Evolutionary conservation across 2,113 vertebrate genomes (phyloP).

Genomic region (Saccopteryx bilineata): DNA sequence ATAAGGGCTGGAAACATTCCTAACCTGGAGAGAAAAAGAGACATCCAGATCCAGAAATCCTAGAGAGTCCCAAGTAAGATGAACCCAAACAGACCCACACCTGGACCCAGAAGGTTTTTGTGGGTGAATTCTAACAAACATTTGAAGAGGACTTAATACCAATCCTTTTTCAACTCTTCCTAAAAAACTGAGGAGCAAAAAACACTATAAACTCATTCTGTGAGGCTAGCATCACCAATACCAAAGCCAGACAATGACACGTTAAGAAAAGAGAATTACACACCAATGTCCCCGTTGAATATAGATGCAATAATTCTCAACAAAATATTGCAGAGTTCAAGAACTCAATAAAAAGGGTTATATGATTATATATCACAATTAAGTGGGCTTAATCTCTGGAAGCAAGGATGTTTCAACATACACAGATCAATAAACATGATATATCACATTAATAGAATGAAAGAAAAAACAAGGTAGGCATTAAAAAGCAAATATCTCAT

Average conservation of each 20-base stretch:
- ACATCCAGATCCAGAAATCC: background rate
- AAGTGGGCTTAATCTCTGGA: background rate
- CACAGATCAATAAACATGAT: background rate
- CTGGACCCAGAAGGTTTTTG: background rate
- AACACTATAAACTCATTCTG: background rate
- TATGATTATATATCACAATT: background rate
- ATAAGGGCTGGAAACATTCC: background rate
- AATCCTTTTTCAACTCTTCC: background rate
- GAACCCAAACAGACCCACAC: background rate
- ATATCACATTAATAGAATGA: background rate
- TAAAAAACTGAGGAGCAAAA: background rate
- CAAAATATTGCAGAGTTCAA: background rate
- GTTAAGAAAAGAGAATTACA: background rate
- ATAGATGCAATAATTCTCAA: background rate
- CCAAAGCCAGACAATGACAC: background rate
- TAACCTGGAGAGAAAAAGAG: background rate
- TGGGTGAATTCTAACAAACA: background rate
- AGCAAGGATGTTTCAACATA: background rate
- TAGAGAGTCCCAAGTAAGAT: too few species aligned
- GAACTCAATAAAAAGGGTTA: background rate
- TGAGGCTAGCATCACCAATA: background rate
- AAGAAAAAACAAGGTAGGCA: background rate
- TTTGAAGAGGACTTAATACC: background rate
- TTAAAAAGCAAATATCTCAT: background rate
- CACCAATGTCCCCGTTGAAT: background rate